Evolutionary conservation across 2,888 invertebrate species (phyloP).

Genomic region (Caenorhabditis uteleia): DNA sequence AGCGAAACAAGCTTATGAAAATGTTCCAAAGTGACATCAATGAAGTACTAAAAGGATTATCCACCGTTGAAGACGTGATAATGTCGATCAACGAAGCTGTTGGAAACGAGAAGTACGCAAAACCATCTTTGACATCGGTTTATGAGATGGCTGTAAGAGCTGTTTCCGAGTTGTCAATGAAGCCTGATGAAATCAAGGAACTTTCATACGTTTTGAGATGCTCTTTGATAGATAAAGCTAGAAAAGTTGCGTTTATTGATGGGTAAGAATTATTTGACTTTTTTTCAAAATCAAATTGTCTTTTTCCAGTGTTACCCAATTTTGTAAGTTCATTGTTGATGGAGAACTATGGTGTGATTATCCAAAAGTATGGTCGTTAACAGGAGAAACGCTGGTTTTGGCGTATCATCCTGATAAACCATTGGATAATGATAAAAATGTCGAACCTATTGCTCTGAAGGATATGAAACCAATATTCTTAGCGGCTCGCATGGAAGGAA

Average conservation of each 20-base stretch:
- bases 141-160: slow-evolving; percentile 25
- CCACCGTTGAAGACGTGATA: slow-evolving; percentile 19
- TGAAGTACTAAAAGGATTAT: slow-evolving; percentile 23
- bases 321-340: slow-evolving; percentile 22
- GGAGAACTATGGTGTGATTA: slow-evolving; percentile 22
- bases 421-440: slow-evolving; percentile 1
- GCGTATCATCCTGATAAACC: slow-evolving; percentile 16
- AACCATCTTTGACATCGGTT: slow-evolving; percentile 18
- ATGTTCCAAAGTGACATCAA: slow-evolving; percentile 13
- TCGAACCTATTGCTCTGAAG: slow-evolving; percentile 3
- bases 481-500: not conserved
- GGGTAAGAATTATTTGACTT: slow-evolving; percentile 11
- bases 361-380: slow-evolving; percentile 24
- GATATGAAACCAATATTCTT: slow-evolving; percentile 17
- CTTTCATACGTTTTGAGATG: slow-evolving; percentile 3
- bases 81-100: slow-evolving; percentile 11
- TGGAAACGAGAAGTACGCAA: slow-evolving; percentile 24
- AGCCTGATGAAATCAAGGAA: too few species aligned
- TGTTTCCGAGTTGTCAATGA: slow-evolving; percentile 12
- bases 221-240: slow-evolving; percentile 13
- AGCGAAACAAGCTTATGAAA: slow-evolving; percentile 13
- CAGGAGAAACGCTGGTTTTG: too few species aligned
- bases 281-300: not conserved
- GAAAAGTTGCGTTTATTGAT: slow-evolving; percentile 26
- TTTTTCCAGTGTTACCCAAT: slow-evolving; percentile 18